Base-by-base conservation (phyloP, 2,888 invertebrate genomes). In the Stomorhina lunata region DNA sequence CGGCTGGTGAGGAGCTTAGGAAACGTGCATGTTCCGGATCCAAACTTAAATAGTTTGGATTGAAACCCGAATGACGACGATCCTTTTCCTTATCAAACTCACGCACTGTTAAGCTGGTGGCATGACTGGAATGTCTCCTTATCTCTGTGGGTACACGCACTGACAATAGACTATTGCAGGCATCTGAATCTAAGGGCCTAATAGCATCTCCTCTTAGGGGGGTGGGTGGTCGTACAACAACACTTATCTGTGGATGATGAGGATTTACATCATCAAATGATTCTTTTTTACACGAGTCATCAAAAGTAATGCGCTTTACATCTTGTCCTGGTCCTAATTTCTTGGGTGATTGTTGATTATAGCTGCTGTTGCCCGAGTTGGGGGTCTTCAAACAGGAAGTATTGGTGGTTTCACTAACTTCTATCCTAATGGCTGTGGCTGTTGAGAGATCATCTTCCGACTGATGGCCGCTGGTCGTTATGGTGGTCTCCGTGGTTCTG, bases 1-100 rank as follows among this genome's bases (percentile, higher is more conserved):
- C 96, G 72, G 96, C 95, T 4, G 96, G 96, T 1, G 96, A 96
- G 87, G 94, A 94, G 84, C 94, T 95, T 25, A 95, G 91, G 86
- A 94, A 94, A 85, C 93, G 92, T 10, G 93, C 92, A 86, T 94
- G 93, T 85, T 95, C 94, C 57, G 93, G 92, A 87, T 94, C 94
- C 63, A 94, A 93, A 61, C 91, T 92, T 57, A 94, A 88, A 9
- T 93, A 90, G 86, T 94, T 94, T 9, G 94, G 94, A 87, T 93
- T 94, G 59, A 91, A 92, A 86, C 92, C 91, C 10, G 90, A 92
- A 86, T 90, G 91, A 2, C 90, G 89, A n/a, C 91, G 90, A 87
- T 90, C 91, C 86, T 89, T 91, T 86, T 90, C 92, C 85, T 88
- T 90, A 82, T 90, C 92, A 84, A 85, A 91, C 85, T 89, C 93